phyloP scores from a whole-genome alignment of 2,888 invertebrate species.

The Diplolepis rosae region DNA sequence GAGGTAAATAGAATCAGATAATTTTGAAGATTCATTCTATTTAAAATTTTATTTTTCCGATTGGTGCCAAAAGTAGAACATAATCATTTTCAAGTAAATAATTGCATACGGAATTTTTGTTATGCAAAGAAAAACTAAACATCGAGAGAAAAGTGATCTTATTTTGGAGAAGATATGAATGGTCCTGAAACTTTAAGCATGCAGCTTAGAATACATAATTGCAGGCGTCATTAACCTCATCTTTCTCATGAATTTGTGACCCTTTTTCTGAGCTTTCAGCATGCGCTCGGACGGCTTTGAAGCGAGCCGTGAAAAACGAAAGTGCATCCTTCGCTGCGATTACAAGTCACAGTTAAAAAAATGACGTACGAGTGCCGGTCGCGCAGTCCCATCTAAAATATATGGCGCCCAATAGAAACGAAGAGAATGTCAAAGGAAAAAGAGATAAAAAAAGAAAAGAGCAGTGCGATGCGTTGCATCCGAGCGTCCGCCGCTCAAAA shows the following conservation, averaged over 20 bases:
- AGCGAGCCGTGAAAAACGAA: slow-evolving; percentile 30
- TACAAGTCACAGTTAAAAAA: slow-evolving; percentile 18
- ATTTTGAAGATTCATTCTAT: no score
- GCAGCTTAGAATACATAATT: slow-evolving; percentile 7
- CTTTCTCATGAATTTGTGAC: not conserved
- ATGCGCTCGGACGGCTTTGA: slow-evolving; percentile 4
- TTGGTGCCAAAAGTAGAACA: no score
- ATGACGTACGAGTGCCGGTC: slow-evolving; percentile 21
- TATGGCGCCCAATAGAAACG: slow-evolving; percentile 30
- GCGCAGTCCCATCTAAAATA: slow-evolving; percentile 24
- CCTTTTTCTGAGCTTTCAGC: slow-evolving; percentile 23
- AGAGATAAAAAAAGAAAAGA: not conserved
- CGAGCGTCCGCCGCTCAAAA: not conserved
- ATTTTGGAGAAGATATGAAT: not conserved
- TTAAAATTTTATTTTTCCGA: no score
- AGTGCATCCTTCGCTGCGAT: slow-evolving; percentile 23
- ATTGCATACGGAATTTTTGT: no score
- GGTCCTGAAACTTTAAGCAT: not conserved
- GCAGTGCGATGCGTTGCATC: not conserved
- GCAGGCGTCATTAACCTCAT: slow-evolving; percentile 26
- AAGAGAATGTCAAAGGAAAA: slow-evolving; percentile 5
- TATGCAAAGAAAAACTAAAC: no score
- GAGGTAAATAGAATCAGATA: no score
- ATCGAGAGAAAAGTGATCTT: no score
- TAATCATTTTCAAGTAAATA: no score